Percentiles rank a stretch among this genome's conserved stretches.
phyloP scores from a whole-genome alignment of 2,888 invertebrate species.

The Aethes cnicana region DNA sequence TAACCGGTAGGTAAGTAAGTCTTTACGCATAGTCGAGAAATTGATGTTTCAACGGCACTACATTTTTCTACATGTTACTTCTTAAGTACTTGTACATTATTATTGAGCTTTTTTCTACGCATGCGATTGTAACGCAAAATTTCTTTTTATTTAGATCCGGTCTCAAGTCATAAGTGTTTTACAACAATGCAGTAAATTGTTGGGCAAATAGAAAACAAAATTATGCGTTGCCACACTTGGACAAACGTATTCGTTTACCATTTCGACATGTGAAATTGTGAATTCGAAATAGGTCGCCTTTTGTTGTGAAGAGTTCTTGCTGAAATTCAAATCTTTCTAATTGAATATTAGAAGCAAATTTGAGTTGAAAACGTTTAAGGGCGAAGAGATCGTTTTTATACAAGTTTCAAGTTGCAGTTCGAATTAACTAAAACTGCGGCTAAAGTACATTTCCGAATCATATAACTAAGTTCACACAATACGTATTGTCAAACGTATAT shows the following conservation, averaged over 20 bases:
- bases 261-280: neutral
- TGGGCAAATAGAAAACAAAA: slow-evolving; percentile 19
- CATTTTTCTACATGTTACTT: no score
- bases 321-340: no score
- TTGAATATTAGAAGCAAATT: no score
- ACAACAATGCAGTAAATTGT: slow-evolving; percentile 1
- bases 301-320: no score
- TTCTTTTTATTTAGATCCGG: slow-evolving; percentile 2
- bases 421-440: no score
- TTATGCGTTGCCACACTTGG: slow-evolving; percentile 16
- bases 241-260: slow-evolving; percentile 2
- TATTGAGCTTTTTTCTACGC: neutral
- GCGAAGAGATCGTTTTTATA: no score
- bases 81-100: no score
- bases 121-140: slow-evolving; percentile 13
- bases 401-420: no score
- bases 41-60: neutral
- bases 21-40: neutral
- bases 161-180: slow-evolving; percentile 12
- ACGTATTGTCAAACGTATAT: no score
- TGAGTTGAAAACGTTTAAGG: no score
- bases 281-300: slow-evolving; percentile 1
- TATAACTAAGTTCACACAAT: no score
- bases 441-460: no score
- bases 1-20: slow-evolving; percentile 10